Percentiles rank a stretch among this genome's conserved stretches.
phyloP scores from a whole-genome alignment of 2,888 invertebrate species.

The Argyresthia goedartella region DNA sequence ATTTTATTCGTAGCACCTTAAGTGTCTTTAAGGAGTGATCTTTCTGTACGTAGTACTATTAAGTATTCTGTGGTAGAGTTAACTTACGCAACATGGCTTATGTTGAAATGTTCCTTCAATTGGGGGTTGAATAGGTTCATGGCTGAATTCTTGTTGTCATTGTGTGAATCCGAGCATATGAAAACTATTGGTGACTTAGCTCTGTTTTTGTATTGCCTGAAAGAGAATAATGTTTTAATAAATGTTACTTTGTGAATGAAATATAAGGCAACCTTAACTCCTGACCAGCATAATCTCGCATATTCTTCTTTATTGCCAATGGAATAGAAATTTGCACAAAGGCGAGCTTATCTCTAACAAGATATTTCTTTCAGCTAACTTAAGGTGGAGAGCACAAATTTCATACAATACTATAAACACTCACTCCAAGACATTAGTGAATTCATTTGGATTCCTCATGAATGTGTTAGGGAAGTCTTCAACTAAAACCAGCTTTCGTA shows the following conservation, averaged over 20 bases:
- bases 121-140: constrained; percentile 75
- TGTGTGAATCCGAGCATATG: constrained; percentile 78
- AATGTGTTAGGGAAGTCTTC: constrained; percentile 89
- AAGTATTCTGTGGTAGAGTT: not conserved
- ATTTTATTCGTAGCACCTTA: not conserved
- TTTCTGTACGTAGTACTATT: no score
- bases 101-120: constrained; percentile 72
- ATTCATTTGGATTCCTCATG: constrained; percentile 73
- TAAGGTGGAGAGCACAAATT: no score
- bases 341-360: no score
- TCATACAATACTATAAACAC: no score
- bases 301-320: no score
- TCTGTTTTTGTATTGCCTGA: constrained; percentile 69
- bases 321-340: no score
- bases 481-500: constrained; percentile 74
- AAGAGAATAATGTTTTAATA: constrained; percentile 18
- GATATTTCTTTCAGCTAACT: no score
- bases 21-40: not conserved
- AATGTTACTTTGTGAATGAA: not conserved
- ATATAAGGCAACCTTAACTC: not conserved
- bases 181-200: constrained; percentile 79
- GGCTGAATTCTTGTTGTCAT: constrained; percentile 68
- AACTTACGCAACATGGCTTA: constrained; percentile 76
- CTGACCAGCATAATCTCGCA: not conserved
- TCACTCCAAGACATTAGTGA: constrained; percentile 78